Base-by-base conservation (phyloP, 2,113 vertebrate genomes). In the Hydrochoerus hydrochaeris region DNA sequence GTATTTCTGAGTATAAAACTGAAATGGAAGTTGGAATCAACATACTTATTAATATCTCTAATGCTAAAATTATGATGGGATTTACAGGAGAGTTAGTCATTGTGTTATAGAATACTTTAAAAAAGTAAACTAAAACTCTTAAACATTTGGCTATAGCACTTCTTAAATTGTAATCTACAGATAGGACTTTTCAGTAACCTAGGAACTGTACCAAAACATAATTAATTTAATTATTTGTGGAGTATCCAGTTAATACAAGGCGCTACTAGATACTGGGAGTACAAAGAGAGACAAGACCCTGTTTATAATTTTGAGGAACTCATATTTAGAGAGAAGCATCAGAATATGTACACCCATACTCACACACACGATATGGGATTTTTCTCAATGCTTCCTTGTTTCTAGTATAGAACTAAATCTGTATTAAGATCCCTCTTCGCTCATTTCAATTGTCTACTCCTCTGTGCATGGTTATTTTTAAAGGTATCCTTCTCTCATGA, bases 11-110 rank as follows among this genome's bases (percentile, higher is more conserved):
- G 16, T 84, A 77, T 17, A 44, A 84, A 82, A 84, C 14, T n/a
- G 12, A 85, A 83, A 32, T 65, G 58, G 35, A 10, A 65, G 24
- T 24, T 80, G 46, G 13, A 62, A 26, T 67, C 13, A 71, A 3
- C 7, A n/a, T 77, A 11, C 4, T 8, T 96, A 7, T 82, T 88
- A 80, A 69, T 57, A 58, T 82, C 17, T 89, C 6, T 44, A 35
- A 44, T 69, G 58, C 91, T 93, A 91, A 75, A 96, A 71, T 35
- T 86, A 46, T 95, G 44, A 20, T 78, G 28, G 35, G 49, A 44
- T 71, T 95, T 92, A 77, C 44, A 1, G 54, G n/a, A 35, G 13
- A 54, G 30, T 92, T 92, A 91, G n/a, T 88, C n/a, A 81, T 85
- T 14, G 49, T 82, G 17, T 30, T 73, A 67, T 54, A 92, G 41